Evolutionary conservation across 2,113 vertebrate genomes (phyloP).

Genomic region (human): GRCh38 chr9:116621001-116621500

Average conservation of each 20-base stretch:
- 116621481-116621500: neutral
- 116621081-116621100: neutral
- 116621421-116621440: no score
- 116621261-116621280: neutral
- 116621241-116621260: neutral
- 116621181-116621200: neutral
- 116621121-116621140: neutral
- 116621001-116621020: neutral
- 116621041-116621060: neutral
- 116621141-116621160: neutral
- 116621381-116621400: neutral
- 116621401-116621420: neutral
- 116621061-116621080: neutral
- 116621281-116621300: slow-evolving; percentile 9
- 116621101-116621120: neutral
- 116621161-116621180: neutral
- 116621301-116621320: neutral
- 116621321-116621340: neutral
- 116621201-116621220: neutral
- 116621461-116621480: neutral
- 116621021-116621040: neutral
- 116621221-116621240: neutral
- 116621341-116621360: neutral
- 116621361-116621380: neutral
- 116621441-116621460: no score